phyloP scores from a whole-genome alignment of 2,888 invertebrate genomes.

The Drosophila aldrichi region DNA sequence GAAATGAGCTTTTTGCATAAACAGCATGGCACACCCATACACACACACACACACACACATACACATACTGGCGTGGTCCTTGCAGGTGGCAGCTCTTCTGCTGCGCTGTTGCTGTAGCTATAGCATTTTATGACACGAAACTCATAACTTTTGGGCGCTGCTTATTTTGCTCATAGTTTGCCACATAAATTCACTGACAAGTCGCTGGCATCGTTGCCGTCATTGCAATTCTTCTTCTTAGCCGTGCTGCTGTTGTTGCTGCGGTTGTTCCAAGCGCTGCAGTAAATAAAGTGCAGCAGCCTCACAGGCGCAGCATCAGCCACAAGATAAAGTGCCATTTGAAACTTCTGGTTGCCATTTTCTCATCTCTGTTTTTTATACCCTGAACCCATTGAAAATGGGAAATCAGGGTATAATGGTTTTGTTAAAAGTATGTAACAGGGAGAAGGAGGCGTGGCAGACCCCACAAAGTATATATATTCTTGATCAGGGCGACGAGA shows the following conservation, averaged over 20 bases:
- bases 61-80: slow-evolving; percentile 29
- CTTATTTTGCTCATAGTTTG: slow-evolving; percentile 78
- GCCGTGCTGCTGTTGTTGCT: slow-evolving; percentile 18
- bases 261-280: slow-evolving; percentile 26
- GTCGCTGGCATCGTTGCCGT: slow-evolving; percentile 54
- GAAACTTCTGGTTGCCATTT: slow-evolving; percentile 66
- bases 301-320: slow-evolving; percentile 37
- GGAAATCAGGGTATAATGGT: too few relatives aligned
- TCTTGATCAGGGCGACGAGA: too few relatives aligned
- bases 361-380: slow-evolving; percentile 17
- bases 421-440: too few relatives aligned
- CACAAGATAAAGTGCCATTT: slow-evolving; percentile 80
- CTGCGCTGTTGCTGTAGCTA: slow-evolving; percentile 52
- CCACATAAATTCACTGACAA: slow-evolving; percentile 74
- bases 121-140: slow-evolving; percentile 70
- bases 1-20: slow-evolving; percentile 80
- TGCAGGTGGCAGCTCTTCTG: slow-evolving; percentile 62
- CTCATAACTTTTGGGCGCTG: slow-evolving; percentile 76
- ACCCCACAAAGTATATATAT: too few relatives aligned
- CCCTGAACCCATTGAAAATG: too few relatives aligned
- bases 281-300: slow-evolving; percentile 60
- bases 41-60: slow-evolving; percentile 29
- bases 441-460: too few relatives aligned
- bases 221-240: slow-evolving; percentile 42
- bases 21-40: slow-evolving; percentile 56